A percentile compares a stretch with the other conserved stretches of the same genome.
Evolutionary conservation across 2,797 vertebrate genomes (phyloP).

Genomic region (Eulemur coronatus): DNA sequence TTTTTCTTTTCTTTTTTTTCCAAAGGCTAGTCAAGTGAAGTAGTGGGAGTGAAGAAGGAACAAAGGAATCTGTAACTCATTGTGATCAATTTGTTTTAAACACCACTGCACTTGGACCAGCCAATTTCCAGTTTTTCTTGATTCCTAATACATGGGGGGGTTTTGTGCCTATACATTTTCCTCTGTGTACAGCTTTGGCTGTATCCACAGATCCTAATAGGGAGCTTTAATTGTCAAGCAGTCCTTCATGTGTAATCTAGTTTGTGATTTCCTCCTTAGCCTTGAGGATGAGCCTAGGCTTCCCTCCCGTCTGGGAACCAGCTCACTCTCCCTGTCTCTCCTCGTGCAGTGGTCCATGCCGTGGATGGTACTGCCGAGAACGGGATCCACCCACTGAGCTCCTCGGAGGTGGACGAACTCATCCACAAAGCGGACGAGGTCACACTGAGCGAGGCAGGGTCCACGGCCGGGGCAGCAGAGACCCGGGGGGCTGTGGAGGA

Average conservation of each 20-base stretch:
- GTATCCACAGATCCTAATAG: rapidly evolving
- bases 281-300: not conserved
- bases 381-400: slow-evolving; percentile 91
- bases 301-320: rapidly evolving
- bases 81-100: too few species aligned
- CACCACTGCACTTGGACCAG: too few species aligned
- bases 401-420: slow-evolving; percentile 93
- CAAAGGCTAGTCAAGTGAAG: too few species aligned
- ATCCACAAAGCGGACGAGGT: slow-evolving; percentile 94
- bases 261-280: not conserved
- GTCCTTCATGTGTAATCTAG: not conserved
- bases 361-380: slow-evolving; percentile 88
- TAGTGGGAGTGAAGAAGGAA: too few species aligned
- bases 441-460: slow-evolving; percentile 81
- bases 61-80: too few species aligned
- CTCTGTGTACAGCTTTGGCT: not conserved
- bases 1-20: too few species aligned
- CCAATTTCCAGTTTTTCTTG: too few species aligned
- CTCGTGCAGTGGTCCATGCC: slow-evolving; percentile 92
- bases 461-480: not conserved
- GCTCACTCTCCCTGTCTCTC: not conserved
- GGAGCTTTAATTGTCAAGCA: not conserved
- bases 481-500: not conserved
- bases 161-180: not conserved
- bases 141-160: not conserved